phyloP scores from a whole-genome alignment of 2,113 vertebrate genomes.

The Sylvilagus bachmani region DNA sequence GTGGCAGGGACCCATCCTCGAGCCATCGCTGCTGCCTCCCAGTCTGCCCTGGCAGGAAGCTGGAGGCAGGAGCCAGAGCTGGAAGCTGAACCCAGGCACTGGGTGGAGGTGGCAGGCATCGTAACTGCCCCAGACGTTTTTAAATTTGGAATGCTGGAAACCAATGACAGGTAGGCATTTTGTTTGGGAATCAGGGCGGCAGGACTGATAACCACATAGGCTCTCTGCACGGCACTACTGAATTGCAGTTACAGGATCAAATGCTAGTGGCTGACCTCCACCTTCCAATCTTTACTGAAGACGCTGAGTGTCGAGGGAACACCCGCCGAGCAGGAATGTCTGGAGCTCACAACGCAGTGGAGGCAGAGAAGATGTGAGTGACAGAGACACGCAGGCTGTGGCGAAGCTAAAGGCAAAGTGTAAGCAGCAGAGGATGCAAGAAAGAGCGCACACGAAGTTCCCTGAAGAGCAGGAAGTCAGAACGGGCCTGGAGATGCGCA shows the following conservation, averaged over 20 bases:
- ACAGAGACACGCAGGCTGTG: accelerated
- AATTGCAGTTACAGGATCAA: accelerated
- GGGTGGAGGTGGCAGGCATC: no score
- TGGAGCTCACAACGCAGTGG: accelerated
- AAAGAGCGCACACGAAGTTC: neutral
- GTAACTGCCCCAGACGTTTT: no score
- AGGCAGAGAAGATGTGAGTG: accelerated
- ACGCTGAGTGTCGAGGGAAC: neutral
- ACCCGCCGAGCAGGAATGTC: accelerated
- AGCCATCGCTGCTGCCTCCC: no score
- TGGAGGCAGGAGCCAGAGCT: no score
- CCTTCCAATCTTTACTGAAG: neutral
- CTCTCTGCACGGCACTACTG: accelerated
- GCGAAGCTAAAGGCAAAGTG: accelerated
- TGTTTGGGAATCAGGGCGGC: neutral
- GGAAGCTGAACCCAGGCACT: no score
- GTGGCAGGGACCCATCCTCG: no score
- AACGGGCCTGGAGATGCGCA: neutral
- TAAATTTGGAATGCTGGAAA: neutral
- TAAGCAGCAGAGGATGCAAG: neutral
- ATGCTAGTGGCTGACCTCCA: accelerated
- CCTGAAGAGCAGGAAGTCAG: no score
- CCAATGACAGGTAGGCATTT: neutral
- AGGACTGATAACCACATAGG: neutral
- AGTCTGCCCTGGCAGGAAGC: no score